Evolutionary conservation across 2,888 invertebrate species (phyloP).

Genomic region (Protodeltote pygarga): DNA sequence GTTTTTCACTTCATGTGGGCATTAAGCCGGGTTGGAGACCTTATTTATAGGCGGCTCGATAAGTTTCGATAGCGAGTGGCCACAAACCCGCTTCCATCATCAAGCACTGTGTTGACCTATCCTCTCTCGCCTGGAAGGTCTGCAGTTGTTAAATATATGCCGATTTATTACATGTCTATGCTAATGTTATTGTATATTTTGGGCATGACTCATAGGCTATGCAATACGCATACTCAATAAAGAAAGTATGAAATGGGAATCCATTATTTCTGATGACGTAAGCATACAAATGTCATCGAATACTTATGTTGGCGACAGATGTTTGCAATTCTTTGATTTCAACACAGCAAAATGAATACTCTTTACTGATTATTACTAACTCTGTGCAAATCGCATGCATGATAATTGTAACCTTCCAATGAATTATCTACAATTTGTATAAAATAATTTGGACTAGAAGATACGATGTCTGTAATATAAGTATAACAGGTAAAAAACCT

Average conservation of each 20-base stretch:
- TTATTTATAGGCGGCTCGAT: too few species aligned
- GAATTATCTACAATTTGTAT: constrained; percentile 18
- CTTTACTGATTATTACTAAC: too few species aligned
- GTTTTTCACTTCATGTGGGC: too few species aligned
- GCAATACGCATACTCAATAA: background rate
- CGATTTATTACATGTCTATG: too few species aligned
- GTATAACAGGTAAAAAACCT: constrained; percentile 32
- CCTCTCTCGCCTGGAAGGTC: too few species aligned
- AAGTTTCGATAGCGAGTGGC: too few species aligned
- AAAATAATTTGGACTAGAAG: constrained; percentile 19
- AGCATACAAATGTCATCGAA: constrained; percentile 14
- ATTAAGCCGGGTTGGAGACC: too few species aligned
- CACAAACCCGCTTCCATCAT: too few species aligned
- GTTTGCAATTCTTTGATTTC: constrained; percentile 18
- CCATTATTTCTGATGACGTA: constrained; percentile 25
- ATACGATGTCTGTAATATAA: constrained; percentile 6
- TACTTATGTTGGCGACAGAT: constrained; percentile 13
- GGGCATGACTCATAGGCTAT: too few species aligned
- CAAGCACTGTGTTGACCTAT: too few species aligned
- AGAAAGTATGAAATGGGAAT: constrained; percentile 12
- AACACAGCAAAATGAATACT: constrained; percentile 1
- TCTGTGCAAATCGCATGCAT: background rate
- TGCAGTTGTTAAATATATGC: too few species aligned
- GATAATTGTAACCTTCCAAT: constrained; percentile 20
- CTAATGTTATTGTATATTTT: too few species aligned